Conservation (phyloP, 2,888 invertebrate genomes). For the Drosophila nigricruria region DNA sequence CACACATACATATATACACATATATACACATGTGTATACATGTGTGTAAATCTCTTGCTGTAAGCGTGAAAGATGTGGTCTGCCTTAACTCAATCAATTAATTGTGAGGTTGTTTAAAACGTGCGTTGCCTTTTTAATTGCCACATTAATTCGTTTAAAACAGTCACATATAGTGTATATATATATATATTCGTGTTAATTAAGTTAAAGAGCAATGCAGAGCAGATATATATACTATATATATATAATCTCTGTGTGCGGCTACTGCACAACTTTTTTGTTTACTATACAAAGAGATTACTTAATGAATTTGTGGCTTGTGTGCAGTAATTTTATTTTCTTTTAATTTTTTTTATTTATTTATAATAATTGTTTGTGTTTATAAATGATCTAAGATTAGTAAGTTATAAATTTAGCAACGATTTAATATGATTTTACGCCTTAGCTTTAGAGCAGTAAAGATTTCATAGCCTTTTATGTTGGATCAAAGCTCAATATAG, state of each 20-base stretch:
- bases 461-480: no score
- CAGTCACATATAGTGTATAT: background rate
- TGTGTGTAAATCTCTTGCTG: background rate
- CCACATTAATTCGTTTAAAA: constrained; percentile 33
- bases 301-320: constrained; percentile 3
- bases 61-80: background rate
- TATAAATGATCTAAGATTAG: background rate
- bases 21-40: background rate
- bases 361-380: background rate
- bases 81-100: constrained; percentile 44
- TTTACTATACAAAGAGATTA: background rate
- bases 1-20: background rate
- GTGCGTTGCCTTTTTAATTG: constrained; percentile 36
- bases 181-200: constrained; percentile 27
- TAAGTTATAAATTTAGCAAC: no score
- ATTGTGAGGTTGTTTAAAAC: constrained; percentile 22
- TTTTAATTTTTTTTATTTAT: background rate
- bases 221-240: background rate
- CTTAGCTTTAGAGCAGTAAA: no score
- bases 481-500: no score
- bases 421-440: no score
- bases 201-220: constrained; percentile 18
- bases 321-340: background rate
- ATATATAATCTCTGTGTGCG: background rate
- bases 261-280: background rate